These are phyloP conservation scores for Mugil cephalus DNA, from an alignment of 2,113 vertebrate genomes.

Conservation along the genomic window DNA sequence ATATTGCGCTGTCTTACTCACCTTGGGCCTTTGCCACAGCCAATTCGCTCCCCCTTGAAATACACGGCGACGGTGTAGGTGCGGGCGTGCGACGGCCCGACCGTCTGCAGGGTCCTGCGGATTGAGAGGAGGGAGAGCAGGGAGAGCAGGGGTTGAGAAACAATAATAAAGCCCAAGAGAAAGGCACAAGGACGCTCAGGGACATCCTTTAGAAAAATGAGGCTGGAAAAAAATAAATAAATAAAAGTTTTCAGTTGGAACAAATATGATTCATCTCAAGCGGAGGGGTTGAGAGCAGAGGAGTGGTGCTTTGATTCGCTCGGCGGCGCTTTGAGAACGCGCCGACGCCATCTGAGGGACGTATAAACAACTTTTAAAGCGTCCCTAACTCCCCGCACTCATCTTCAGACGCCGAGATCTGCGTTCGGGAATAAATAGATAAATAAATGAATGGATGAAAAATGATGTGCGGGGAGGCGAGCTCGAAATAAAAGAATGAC, in stretches of 20 bases:
- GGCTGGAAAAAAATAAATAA: slow-evolving; percentile 4
- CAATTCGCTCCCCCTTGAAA: slow-evolving; percentile 98
- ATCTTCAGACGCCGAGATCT: slow-evolving; percentile 49
- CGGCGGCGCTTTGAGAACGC: slow-evolving; percentile 29
- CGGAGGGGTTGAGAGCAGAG: slow-evolving; percentile 21
- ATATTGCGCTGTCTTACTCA: slow-evolving; percentile 72
- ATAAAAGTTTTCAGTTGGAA: slow-evolving; percentile 50
- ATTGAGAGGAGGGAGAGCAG: neutral
- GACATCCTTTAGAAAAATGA: slow-evolving; percentile 47
- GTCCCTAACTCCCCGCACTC: slow-evolving; percentile 38
- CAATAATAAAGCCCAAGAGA: slow-evolving; percentile 18
- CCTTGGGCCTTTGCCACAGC: slow-evolving; percentile 99
- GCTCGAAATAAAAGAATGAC: slow-evolving; percentile 49
- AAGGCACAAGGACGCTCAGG: slow-evolving; percentile 47
- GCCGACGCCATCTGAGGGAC: slow-evolving; percentile 49
- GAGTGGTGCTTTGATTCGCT: slow-evolving; percentile 41
- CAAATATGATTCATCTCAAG: slow-evolving; percentile 65
- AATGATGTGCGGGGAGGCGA: slow-evolving; percentile 15
- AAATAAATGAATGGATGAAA: slow-evolving; percentile 24
- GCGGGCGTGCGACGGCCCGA: slow-evolving; percentile 96
- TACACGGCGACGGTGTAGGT: slow-evolving; percentile 99
- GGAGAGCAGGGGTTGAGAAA: slow-evolving; percentile 13
- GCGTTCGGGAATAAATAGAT: slow-evolving; percentile 11
- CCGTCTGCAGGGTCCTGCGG: slow-evolving; percentile 95
- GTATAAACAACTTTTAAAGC: slow-evolving; percentile 65